Evolutionary conservation across 2,888 invertebrate genomes (phyloP).

Genomic region (Tipula vernalis): DNA sequence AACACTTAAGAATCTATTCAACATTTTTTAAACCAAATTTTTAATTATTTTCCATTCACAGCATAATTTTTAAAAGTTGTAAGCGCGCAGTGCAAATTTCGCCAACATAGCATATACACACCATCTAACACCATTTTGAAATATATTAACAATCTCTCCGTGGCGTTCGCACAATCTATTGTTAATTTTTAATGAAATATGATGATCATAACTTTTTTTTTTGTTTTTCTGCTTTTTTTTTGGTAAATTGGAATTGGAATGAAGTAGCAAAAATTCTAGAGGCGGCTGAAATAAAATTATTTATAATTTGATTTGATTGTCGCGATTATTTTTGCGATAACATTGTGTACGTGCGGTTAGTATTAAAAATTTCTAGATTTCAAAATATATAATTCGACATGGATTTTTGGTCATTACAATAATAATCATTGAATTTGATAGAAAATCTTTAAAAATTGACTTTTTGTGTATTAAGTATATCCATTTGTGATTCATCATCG

Average conservation of each 20-base stretch:
- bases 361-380: not conserved
- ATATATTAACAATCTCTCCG: not conserved
- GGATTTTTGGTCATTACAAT: not conserved
- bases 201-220: not conserved
- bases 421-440: not conserved
- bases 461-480: not conserved
- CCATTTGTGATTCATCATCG: constrained; percentile 5
- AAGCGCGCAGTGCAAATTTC: not conserved
- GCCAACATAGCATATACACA: not conserved
- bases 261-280: not conserved
- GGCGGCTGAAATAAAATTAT: not conserved
- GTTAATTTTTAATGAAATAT: not conserved
- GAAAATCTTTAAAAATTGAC: not conserved
- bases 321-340: not conserved
- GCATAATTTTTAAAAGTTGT: no score
- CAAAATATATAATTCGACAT: not conserved
- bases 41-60: no score
- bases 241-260: not conserved
- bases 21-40: no score
- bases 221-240: not conserved
- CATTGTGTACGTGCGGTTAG: not conserved
- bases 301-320: not conserved
- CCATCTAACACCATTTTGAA: not conserved
- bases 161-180: not conserved
- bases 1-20: no score